Evolutionary conservation across 2,888 invertebrate genomes (phyloP), one percentile per base, ranked within the genome.

Genomic region (Perizoma affinitatum): DNA sequence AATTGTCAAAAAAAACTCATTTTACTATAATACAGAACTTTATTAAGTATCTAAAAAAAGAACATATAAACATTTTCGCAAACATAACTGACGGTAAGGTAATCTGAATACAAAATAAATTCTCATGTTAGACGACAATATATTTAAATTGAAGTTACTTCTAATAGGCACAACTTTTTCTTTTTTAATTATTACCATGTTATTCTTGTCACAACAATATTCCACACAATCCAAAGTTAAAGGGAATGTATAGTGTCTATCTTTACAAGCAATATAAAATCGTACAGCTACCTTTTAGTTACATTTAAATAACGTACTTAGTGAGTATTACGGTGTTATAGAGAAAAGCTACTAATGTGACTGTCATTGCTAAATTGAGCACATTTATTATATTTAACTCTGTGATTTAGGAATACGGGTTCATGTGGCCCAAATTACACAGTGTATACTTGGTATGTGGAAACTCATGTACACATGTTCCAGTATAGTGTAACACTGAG

Each of bases 11-110:
- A 38, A 38, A 38, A 38, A 38, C 38, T 38, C 44, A 34, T 22
- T 9, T 40, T n/a, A 22, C 22, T 58, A 73, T 71, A 72, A 74
- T 74, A 79, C 67, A 78, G 68, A 72, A 65, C 70, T 78, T 79
- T 82, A 77, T 72, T 78, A 74, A 22, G 22, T 22, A 22, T 22
- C 71, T 63, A 72, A 72, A 68, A 54, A 72, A 68, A 62, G 64
- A 77, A 77, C 69, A 65, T 78, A 75, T 73, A 74, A 77, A 75
- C 72, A 70, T 61, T 73, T 74, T 76, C 61, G 68, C 71, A 76
- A 79, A 79, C 76, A 65, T 74, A 76, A 71, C 71, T 65, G 58
- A 58, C 45, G 47, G 58, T 63, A 56, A 54, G 54, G 54, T 56
- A 71, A 58, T 64, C 41, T 61, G 54, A 58, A 56, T 55, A 59